Evolutionary conservation across 2,888 invertebrate genomes (phyloP), one percentile per base, ranked within the genome.

Genomic region (Philhelius pedissequus): DNA sequence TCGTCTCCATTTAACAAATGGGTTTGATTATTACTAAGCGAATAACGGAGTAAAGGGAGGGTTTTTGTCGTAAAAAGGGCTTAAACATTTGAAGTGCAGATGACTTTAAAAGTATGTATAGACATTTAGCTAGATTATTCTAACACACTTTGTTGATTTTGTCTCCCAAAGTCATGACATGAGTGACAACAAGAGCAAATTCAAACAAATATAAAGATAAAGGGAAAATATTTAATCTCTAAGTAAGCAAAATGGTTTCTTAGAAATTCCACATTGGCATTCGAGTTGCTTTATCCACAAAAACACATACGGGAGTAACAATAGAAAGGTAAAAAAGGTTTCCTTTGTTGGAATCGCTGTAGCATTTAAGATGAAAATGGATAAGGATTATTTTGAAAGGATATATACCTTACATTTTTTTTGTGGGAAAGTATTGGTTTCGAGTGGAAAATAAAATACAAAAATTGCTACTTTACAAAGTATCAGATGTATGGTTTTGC

Each of bases 151-250:
- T 60, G 25, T 38, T 15, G 40, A 40, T 38, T 22, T 60, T 9
- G 6, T 5, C 9, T 25, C 38, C 20, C 11, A 11, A 11, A 58
- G 22, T 22, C 13, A 22, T 25, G 15, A 25, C 25, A 60, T 4
- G 3, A 38, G 38, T 60, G 58, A 60, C 58, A 60, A 60, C n/a
- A 43, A 75, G 45, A 54, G 45, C 25, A 45, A 75, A 60, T 75
- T 38, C 68, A 80, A 80, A 69, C 75, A 80, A 79, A 66, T n/a
- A 79, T 43, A 75, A 60, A 69, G 52, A 40, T 60, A 25, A 22
- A 22, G n/a, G 20, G 25, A 58, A 40, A 25, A n/a, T n/a, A n/a
- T n/a, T n/a, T 25, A 40, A 60, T 60, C 60, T 40, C 11, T 2
- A 13, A 11, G n/a, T 25, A 5, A 40, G 15, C 9, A 25, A 60